Conservation (phyloP, 2,113 vertebrate species). For the Pedionomus torquatus region DNA sequence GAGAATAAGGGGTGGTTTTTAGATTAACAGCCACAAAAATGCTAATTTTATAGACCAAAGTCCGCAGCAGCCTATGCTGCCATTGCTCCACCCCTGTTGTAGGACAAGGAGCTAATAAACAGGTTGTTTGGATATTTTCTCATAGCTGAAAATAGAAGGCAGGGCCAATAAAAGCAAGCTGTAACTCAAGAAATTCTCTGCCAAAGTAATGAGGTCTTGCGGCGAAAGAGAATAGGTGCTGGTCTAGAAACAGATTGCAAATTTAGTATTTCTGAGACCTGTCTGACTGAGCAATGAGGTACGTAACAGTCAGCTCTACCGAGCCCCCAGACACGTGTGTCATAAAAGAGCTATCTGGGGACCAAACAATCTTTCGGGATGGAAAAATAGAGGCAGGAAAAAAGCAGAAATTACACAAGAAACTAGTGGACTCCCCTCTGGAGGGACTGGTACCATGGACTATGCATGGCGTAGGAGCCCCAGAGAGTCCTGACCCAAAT, state of each 20-base stretch:
- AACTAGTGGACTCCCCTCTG: neutral
- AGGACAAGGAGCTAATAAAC: constrained; percentile 2
- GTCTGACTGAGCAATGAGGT: neutral
- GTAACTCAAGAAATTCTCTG: neutral
- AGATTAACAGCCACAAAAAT: neutral
- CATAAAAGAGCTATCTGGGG: neutral
- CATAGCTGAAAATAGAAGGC: neutral
- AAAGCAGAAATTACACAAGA: neutral
- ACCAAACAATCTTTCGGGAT: neutral
- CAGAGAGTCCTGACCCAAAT: neutral
- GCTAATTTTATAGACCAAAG: neutral
- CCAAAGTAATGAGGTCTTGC: neutral
- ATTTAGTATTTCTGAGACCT: neutral
- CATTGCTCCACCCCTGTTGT: neutral
- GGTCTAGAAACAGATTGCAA: neutral
- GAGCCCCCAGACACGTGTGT: neutral
- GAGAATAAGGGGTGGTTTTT: neutral
- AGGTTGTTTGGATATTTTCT: neutral
- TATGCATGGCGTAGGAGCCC: neutral
- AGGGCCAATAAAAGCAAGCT: neutral
- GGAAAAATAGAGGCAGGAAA: neutral
- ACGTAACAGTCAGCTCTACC: neutral
- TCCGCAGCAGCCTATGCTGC: neutral
- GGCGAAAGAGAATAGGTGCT: neutral
- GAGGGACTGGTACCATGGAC: neutral